phyloP scores from a whole-genome alignment of 2,113 vertebrate genomes.

The Actenoides lindsayi region DNA sequence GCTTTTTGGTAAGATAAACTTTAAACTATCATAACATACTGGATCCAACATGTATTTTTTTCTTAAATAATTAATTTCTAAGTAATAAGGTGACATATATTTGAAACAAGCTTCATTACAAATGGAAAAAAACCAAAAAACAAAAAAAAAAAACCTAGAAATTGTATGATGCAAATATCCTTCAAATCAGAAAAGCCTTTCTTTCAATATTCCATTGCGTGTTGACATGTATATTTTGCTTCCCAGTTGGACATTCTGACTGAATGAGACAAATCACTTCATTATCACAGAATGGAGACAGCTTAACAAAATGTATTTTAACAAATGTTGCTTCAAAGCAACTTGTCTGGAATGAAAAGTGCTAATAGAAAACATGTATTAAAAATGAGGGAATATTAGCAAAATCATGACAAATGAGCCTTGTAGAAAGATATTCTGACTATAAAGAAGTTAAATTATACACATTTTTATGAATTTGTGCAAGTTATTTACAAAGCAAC shows the following conservation, averaged over 20 bases:
- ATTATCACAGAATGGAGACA: background rate
- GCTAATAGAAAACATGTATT: background rate
- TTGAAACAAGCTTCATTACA: background rate
- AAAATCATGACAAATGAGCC: background rate
- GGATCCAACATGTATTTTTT: background rate
- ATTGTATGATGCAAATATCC: background rate
- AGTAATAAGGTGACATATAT: background rate
- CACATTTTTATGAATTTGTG: background rate
- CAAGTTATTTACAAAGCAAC: background rate
- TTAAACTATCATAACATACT: background rate
- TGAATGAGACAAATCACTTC: background rate
- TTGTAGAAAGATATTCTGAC: background rate
- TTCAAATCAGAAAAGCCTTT: background rate
- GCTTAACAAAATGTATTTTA: background rate
- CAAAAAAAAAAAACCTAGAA: background rate
- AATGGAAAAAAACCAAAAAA: background rate
- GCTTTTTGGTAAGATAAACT: background rate
- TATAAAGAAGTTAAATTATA: background rate
- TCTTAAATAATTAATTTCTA: background rate
- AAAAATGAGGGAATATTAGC: background rate
- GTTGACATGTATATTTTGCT: background rate
- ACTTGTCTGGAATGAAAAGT: background rate
- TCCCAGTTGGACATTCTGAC: background rate
- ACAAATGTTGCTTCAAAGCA: background rate
- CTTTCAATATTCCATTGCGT: background rate